phyloP scores from a whole-genome alignment of 2,113 vertebrate genomes.

The Myotis lucifugus region DNA sequence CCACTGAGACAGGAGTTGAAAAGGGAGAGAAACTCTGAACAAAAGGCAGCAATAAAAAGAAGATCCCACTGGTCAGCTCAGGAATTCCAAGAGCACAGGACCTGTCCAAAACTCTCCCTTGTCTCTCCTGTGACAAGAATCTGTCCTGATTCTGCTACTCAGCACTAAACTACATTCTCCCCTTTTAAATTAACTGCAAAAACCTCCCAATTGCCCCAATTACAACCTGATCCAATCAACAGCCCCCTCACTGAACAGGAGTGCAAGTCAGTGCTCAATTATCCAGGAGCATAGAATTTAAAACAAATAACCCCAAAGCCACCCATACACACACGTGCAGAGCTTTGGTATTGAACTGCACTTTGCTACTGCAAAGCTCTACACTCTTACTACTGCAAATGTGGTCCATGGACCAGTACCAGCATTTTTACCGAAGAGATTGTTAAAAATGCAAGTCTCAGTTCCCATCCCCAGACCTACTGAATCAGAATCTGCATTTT shows the following conservation, averaged over 20 bases:
- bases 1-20: background rate
- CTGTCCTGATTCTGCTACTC: background rate
- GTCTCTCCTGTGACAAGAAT: background rate
- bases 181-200: background rate
- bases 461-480: background rate
- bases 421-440: accelerated
- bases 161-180: background rate
- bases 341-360: background rate
- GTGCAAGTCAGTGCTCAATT: background rate
- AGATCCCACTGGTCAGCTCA: background rate
- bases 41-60: conserved; percentile 2
- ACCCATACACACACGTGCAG: background rate
- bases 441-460: background rate
- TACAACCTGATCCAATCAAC: background rate
- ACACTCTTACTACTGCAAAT: background rate
- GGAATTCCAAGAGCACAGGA: background rate
- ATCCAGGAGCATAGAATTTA: background rate
- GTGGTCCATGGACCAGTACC: background rate
- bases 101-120: background rate
- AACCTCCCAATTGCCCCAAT: background rate
- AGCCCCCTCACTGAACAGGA: background rate
- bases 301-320: background rate
- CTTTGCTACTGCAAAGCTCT: background rate
- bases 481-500: background rate
- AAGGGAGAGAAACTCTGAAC: background rate